Percentiles rank a stretch among this genome's conserved stretches.
phyloP scores from a whole-genome alignment of 2,113 vertebrate species.

The Camarhynchus parvulus region DNA sequence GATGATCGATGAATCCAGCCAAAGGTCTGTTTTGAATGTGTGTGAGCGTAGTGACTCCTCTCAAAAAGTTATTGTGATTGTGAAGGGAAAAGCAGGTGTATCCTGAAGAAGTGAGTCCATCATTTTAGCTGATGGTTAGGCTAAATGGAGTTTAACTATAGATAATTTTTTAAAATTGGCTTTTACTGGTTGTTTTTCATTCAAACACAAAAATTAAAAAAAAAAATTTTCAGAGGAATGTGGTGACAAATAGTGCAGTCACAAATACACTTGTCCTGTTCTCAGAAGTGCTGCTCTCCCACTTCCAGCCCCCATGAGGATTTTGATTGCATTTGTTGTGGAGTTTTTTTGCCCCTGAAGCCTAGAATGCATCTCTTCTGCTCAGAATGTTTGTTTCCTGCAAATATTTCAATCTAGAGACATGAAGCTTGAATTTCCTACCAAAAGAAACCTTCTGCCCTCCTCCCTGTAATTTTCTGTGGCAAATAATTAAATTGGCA shows the following conservation, averaged over 20 bases:
- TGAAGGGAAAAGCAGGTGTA: not conserved
- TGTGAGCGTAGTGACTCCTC: not conserved
- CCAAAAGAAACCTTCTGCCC: not conserved
- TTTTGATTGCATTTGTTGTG: not conserved
- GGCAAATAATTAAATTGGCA: slow-evolving; percentile 1
- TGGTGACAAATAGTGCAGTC: not conserved
- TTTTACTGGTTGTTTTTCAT: not conserved
- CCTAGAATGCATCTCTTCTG: not conserved
- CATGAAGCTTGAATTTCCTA: not conserved
- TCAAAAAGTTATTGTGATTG: not conserved
- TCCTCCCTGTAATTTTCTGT: not conserved
- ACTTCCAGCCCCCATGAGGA: not conserved
- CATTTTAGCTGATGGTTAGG: not conserved
- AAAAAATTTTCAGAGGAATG: not conserved
- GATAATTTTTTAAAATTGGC: not conserved
- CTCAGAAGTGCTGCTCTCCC: not conserved
- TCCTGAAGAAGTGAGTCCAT: not conserved
- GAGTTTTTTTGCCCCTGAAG: not conserved
- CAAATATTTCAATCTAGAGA: not conserved
- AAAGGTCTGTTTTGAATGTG: not conserved
- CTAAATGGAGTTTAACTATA: not conserved
- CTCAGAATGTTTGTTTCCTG: not conserved
- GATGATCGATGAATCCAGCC: not conserved
- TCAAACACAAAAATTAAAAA: not conserved
- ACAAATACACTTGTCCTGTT: not conserved